Conservation (phyloP, 1,140 invertebrate genomes). For the Bombus turneri region DNA sequence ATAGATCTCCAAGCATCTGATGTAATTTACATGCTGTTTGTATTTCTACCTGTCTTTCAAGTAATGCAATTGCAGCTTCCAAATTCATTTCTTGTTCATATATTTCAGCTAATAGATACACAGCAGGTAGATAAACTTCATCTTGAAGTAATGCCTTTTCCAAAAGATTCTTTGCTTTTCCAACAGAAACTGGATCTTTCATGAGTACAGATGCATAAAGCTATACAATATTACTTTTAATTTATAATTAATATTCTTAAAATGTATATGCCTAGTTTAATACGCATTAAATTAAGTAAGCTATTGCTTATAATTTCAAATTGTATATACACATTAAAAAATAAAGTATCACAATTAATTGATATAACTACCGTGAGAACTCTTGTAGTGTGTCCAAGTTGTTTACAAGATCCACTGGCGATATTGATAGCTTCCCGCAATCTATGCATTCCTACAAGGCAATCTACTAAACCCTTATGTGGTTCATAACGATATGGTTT, state of each 20-base stretch:
- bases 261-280: neutral
- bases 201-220: constrained; percentile 88
- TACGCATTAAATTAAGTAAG: neutral
- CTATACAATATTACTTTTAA: constrained; percentile 79
- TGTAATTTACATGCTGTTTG: constrained; percentile 87
- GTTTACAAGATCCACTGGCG: constrained; percentile 87
- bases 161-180: constrained; percentile 86
- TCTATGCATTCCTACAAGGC: constrained; percentile 86
- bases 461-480: constrained; percentile 88
- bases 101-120: constrained; percentile 87
- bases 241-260: constrained; percentile 11
- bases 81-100: constrained; percentile 85
- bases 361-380: constrained; percentile 84
- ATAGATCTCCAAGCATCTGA: constrained; percentile 88
- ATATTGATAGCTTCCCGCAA: constrained; percentile 87
- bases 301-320: neutral
- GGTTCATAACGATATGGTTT: constrained; percentile 85
- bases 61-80: constrained; percentile 84
- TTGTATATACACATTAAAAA: neutral
- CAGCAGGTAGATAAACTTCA: constrained; percentile 86
- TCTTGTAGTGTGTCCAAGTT: constrained; percentile 87
- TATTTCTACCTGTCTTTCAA: constrained; percentile 85
- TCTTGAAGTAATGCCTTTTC: constrained; percentile 88
- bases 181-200: constrained; percentile 86
- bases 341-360: neutral